Conservation (phyloP, 2,113 vertebrate species). For the Gila orcuttii region DNA sequence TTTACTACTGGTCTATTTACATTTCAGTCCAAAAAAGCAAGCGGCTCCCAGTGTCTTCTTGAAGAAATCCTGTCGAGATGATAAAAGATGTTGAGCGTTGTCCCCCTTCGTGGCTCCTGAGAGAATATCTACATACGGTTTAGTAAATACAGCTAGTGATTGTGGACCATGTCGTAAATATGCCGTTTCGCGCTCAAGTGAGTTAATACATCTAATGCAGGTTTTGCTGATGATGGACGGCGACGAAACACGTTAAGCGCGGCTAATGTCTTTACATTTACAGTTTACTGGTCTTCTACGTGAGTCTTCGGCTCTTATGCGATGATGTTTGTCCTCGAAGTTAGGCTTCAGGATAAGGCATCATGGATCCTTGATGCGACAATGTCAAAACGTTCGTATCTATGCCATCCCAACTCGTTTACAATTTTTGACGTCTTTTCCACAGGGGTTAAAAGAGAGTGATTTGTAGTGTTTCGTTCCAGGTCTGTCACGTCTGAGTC, state of each 20-base stretch:
- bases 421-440: constrained; percentile 30
- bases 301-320: constrained; percentile 65
- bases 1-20: constrained; percentile 90
- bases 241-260: constrained; percentile 68
- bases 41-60: not conserved
- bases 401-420: constrained; percentile 29
- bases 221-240: constrained; percentile 76
- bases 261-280: constrained; percentile 76
- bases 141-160: constrained; percentile 61
- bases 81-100: constrained; percentile 63
- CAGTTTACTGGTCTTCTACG: constrained; percentile 82
- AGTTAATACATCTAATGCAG: constrained; percentile 63
- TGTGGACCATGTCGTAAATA: constrained; percentile 63
- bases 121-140: constrained; percentile 68
- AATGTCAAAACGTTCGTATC: constrained; percentile 47
- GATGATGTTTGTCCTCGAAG: constrained; percentile 50
- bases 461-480: not conserved
- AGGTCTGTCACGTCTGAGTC: not conserved
- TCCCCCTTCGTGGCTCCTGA: constrained; percentile 69
- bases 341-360: constrained; percentile 72
- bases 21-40: constrained; percentile 88
- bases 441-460: not conserved
- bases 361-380: constrained; percentile 56
- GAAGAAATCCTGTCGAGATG: not conserved
- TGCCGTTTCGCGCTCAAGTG: constrained; percentile 13